Evolutionary conservation across 2,797 vertebrate genomes (phyloP), one percentile per base, ranked within the genome.

Genomic region (Vireo griseus): DNA sequence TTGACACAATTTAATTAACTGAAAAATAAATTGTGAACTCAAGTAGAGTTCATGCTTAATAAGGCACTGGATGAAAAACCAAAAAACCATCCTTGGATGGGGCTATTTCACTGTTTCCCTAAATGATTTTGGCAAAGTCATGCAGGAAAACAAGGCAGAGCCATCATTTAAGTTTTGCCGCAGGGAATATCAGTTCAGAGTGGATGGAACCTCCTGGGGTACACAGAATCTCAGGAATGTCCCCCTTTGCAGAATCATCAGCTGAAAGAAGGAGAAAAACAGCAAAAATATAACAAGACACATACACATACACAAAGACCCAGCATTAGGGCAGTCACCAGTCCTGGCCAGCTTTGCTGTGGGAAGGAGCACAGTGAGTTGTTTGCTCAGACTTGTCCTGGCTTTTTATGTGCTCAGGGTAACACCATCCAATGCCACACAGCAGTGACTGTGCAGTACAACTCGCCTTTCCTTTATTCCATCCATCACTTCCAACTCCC

Each of bases 401-500:
- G 54, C 44, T 86, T 76, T 88, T 94, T 91, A 86, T 9, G 58
- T 81, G 35, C 48, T 73, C 44, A 48, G 47, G 69, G 44, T 52
- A 71, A 82, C 67, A 71, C 35, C 52, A 83, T 25, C 50, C 84
- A 74, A n/a, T 72, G 18, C 26, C 76, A 35, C 22, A 10, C 42
- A 59, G 84, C 6, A 75, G 33, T 6, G 59, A 19, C 57, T 42
- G 79, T 42, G 72, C 48, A 88, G 42, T 33, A 82, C 61, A 93
- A n/a, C 44, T 80, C 57, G n/a, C 86, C 65, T 94, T 96, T 86
- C 85, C 74, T 90, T 93, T 68, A 78, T 86, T 94, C 97, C 76
- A 95, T 95, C 94, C 72, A 91, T 94, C 91, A 95, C 83, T 97
- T 94, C 89, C 61, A 97, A 33, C 68, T 95, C 77, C 37, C 87